Percentiles rank a stretch among this genome's conserved stretches.
These are phyloP conservation scores for Polydrusus tereticollis DNA, from an alignment of 2,888 invertebrate species.

Conservation along the genomic window DNA sequence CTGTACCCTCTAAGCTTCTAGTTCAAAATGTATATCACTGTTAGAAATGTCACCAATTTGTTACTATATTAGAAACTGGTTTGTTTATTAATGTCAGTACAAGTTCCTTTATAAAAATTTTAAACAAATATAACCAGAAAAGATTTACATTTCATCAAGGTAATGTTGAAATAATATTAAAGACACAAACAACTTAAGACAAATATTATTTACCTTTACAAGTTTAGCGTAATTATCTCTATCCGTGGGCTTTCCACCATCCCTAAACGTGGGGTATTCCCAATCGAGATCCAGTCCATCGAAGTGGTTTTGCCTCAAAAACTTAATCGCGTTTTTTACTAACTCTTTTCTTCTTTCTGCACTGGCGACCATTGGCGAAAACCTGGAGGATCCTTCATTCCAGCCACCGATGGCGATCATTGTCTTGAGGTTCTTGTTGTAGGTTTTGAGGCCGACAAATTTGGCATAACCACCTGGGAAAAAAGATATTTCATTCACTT, in stretches of 20 bases:
- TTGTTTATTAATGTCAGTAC: no score
- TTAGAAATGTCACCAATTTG: no score
- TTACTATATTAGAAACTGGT: no score
- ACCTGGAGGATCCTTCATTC: slow-evolving; percentile 91
- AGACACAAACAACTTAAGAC: not conserved
- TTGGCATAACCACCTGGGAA: slow-evolving; percentile 91
- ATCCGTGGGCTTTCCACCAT: slow-evolving; percentile 85
- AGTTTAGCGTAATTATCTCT: slow-evolving; percentile 89
- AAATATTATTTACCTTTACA: slow-evolving; percentile 75
- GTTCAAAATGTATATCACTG: no score
- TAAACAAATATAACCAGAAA: no score
- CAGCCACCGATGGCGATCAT: slow-evolving; percentile 93
- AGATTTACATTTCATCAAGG: no score
- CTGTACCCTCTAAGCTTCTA: no score
- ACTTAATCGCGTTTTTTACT: slow-evolving; percentile 86
- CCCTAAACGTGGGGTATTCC: slow-evolving; percentile 88
- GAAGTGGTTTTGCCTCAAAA: slow-evolving; percentile 91
- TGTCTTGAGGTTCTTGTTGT: slow-evolving; percentile 92
- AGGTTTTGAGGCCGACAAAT: slow-evolving; percentile 92
- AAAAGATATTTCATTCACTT: not conserved
- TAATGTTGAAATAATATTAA: no score
- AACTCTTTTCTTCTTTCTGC: slow-evolving; percentile 83
- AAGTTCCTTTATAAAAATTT: no score
- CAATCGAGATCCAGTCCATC: slow-evolving; percentile 95
- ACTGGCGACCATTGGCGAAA: slow-evolving; percentile 90